These are phyloP conservation scores for Colossoma macropomum DNA, from an alignment of 2,113 vertebrate genomes.

Conservation along the genomic window DNA sequence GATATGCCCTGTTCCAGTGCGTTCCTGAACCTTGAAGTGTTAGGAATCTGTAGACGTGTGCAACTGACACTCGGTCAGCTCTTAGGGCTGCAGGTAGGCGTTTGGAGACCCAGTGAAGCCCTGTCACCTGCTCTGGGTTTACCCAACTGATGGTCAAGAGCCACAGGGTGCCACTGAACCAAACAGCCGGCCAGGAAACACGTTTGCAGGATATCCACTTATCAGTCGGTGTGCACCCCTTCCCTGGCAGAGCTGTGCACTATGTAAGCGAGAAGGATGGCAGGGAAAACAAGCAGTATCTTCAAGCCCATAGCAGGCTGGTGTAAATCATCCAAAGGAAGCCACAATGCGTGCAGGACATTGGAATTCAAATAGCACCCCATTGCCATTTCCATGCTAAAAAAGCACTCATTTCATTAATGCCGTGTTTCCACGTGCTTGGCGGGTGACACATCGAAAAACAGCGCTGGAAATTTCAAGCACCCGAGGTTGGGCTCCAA, in stretches of 20 bases:
- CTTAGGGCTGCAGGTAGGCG: neutral
- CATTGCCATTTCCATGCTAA: conserved; percentile 47
- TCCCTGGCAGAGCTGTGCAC: conserved; percentile 11
- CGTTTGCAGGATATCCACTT: conserved; percentile 55
- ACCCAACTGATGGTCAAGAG: conserved; percentile 13
- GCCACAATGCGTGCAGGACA: conserved; percentile 12
- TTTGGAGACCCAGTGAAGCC: neutral
- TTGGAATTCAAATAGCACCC: conserved; percentile 13
- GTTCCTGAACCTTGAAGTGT: conserved; percentile 37
- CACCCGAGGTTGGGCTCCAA: neutral
- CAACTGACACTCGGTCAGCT: conserved; percentile 15
- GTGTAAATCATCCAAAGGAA: conserved; percentile 43
- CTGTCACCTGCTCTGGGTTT: conserved; percentile 44
- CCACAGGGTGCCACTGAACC: conserved; percentile 20
- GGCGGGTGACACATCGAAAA: conserved; percentile 23
- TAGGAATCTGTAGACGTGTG: conserved; percentile 18
- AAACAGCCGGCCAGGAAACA: conserved; percentile 52
- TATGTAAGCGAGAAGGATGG: conserved; percentile 1
- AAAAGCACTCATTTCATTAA: conserved; percentile 34
- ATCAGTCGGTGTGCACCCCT: conserved; percentile 47
- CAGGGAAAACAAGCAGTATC: conserved; percentile 35
- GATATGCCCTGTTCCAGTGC: conserved; percentile 18
- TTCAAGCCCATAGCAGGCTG: neutral
- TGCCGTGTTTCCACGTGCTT: neutral
- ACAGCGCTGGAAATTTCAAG: conserved; percentile 13